Evolutionary conservation across 2,113 vertebrate genomes (phyloP).

Genomic region (Rhegmatorhina hoffmannsi): DNA sequence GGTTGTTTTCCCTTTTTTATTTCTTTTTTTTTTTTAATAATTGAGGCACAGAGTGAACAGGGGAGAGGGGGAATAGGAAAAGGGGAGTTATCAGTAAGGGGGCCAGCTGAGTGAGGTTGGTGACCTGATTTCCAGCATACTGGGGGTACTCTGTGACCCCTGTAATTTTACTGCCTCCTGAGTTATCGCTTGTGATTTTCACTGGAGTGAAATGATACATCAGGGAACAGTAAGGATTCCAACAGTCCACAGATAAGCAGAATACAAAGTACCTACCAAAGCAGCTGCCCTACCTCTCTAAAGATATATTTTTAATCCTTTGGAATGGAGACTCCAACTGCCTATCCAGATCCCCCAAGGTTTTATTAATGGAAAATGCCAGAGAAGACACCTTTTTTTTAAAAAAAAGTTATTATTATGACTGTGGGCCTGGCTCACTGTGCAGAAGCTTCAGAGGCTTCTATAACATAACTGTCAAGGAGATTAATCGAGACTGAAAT

Average conservation of each 20-base stretch:
- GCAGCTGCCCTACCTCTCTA: not conserved
- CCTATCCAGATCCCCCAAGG: not conserved
- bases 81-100: conserved; percentile 19
- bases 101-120: conserved; percentile 36
- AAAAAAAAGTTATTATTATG: not conserved
- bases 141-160: not conserved
- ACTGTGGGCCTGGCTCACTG: fast-evolving
- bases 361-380: not conserved
- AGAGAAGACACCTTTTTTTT: not conserved
- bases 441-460: not conserved
- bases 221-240: conserved; percentile 37
- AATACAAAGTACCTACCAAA: conserved; percentile 19
- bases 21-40: not conserved
- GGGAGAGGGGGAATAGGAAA: not conserved
- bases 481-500: not conserved
- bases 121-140: conserved; percentile 20
- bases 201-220: conserved; percentile 40
- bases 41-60: not conserved
- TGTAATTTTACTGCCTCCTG: conserved; percentile 57
- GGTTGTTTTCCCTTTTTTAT: not conserved
- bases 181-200: conserved; percentile 61
- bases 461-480: not conserved
- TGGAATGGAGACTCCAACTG: not conserved
- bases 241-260: conserved; percentile 26
- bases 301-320: conserved; percentile 22